Conservation (phyloP, 2,888 invertebrate species). For the Idaea dimidiata region DNA sequence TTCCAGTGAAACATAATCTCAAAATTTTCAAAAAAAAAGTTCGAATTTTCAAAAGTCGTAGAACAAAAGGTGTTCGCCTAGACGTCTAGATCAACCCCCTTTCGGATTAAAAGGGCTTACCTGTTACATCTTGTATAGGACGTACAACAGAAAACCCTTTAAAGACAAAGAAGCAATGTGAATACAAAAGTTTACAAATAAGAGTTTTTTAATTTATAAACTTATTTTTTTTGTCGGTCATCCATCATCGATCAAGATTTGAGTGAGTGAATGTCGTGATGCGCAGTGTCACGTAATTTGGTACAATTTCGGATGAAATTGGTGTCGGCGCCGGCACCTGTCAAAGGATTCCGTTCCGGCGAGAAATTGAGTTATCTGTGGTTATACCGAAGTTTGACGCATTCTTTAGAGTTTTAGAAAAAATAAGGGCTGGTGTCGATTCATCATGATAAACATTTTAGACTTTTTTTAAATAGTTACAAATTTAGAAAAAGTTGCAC, state of each 20-base stretch:
- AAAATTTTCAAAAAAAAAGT: too few relatives aligned
- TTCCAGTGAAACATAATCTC: too few relatives aligned
- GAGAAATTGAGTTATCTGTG: conserved; percentile 36
- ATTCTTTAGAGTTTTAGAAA: conserved; percentile 19
- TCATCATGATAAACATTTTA: not conserved
- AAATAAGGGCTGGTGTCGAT: conserved; percentile 27
- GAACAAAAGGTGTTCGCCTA: too few relatives aligned
- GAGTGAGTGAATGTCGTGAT: conserved; percentile 21
- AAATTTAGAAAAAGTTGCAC: too few relatives aligned
- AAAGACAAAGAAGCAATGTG: too few relatives aligned
- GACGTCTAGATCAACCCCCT: too few relatives aligned
- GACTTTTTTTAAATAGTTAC: not conserved
- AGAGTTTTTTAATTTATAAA: too few relatives aligned
- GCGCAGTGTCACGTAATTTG: conserved; percentile 28
- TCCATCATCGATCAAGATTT: conserved; percentile 20
- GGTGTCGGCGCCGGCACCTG: conserved; percentile 28
- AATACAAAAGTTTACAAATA: too few relatives aligned
- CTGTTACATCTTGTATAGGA: too few relatives aligned
- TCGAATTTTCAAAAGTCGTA: too few relatives aligned
- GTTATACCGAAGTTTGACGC: conserved; percentile 35
- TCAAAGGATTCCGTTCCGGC: conserved; percentile 40
- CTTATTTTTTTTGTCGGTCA: not conserved
- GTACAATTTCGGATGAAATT: conserved; percentile 21
- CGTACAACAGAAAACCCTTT: too few relatives aligned
- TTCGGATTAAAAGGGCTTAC: too few relatives aligned